These are phyloP conservation scores for Orchesellides sinensis DNA, from an alignment of 2,888 invertebrate species.

Conservation along the genomic window DNA sequence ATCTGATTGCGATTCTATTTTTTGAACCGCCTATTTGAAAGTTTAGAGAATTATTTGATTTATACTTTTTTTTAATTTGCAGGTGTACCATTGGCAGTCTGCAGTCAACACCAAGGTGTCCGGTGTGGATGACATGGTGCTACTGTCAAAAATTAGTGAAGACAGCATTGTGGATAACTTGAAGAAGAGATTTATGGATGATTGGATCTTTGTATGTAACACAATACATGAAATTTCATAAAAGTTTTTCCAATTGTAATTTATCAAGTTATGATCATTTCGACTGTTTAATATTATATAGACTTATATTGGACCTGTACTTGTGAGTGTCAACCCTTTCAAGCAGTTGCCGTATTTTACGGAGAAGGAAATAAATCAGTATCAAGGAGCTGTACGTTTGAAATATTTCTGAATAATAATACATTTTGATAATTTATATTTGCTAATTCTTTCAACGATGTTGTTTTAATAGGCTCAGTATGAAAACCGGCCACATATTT, in stretches of 20 bases:
- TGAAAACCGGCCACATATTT: conserved; percentile 85
- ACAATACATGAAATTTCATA: not conserved
- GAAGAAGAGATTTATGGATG: conserved; percentile 82
- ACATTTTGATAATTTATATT: not conserved
- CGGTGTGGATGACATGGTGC: conserved; percentile 85
- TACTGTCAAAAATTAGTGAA: conserved; percentile 82
- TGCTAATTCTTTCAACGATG: not conserved
- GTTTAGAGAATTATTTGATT: too few relatives aligned
- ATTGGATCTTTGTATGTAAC: conserved; percentile 82
- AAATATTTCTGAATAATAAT: not conserved
- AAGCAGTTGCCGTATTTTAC: conserved; percentile 82
- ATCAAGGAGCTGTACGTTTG: conserved; percentile 80
- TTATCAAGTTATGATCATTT: too few relatives aligned
- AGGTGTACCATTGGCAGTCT: conserved; percentile 85
- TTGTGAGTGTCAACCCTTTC: conserved; percentile 83
- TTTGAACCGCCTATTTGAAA: too few relatives aligned
- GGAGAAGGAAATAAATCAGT: conserved; percentile 81
- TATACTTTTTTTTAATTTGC: too few relatives aligned
- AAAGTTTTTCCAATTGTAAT: conserved; percentile 16
- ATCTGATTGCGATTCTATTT: too few relatives aligned
- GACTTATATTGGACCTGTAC: conserved; percentile 83
- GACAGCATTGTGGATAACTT: conserved; percentile 83
- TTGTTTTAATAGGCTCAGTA: conserved; percentile 81
- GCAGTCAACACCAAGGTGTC: conserved; percentile 82
- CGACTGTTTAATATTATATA: conserved; percentile 74